Percentiles rank a stretch among this genome's conserved stretches.
Evolutionary conservation across 1,140 invertebrate species (phyloP).

Genomic region (Zophobas morio): DNA sequence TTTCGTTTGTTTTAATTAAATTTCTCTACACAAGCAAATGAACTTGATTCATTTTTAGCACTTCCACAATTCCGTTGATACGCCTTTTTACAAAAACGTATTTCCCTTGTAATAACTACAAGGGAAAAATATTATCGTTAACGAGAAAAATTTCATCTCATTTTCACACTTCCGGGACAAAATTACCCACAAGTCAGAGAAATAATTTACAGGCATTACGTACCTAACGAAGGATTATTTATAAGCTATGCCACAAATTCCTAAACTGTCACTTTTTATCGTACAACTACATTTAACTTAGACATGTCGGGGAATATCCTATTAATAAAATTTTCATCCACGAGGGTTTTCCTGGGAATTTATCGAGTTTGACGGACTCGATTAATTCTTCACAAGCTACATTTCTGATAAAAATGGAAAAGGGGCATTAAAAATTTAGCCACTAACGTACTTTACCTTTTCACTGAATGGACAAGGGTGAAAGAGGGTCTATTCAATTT

Average conservation of each 20-base stretch:
- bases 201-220: not conserved
- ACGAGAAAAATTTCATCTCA: not conserved
- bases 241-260: not conserved
- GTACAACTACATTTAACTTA: conserved; percentile 3
- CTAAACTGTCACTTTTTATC: conserved; percentile 9
- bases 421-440: conserved; percentile 9
- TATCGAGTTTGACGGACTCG: not conserved
- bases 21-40: no score
- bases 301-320: not conserved
- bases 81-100: not conserved
- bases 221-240: not conserved
- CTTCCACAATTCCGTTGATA: no score
- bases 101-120: not conserved
- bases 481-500: conserved; percentile 25
- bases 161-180: conserved; percentile 8
- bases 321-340: conserved; percentile 23
- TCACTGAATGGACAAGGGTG: conserved; percentile 26
- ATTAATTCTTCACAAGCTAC: conserved; percentile 7
- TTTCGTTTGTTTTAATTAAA: no score
- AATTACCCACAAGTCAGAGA: conserved; percentile 15
- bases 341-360: not conserved
- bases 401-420: conserved; percentile 14
- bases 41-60: no score
- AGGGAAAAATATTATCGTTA: not conserved
- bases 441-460: conserved; percentile 18